phyloP scores from a whole-genome alignment of 2,113 vertebrate species.

The Rhinoptilus africanus region DNA sequence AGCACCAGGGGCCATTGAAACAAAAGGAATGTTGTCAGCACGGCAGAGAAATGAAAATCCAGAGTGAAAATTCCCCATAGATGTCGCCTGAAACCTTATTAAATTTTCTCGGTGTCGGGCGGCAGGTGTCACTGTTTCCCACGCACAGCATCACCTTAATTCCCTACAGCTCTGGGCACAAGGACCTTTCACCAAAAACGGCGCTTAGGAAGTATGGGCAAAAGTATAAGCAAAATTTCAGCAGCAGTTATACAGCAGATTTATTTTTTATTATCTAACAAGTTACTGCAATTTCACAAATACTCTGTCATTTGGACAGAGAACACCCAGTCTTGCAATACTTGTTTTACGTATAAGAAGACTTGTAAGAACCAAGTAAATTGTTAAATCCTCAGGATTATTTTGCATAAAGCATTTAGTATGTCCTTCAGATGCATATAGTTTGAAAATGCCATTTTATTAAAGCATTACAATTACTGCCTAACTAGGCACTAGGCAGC shows the following conservation, averaged over 20 bases:
- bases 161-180: background rate
- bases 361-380: background rate
- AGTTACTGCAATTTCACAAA: background rate
- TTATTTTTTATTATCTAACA: background rate
- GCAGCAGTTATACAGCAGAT: background rate
- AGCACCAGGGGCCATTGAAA: background rate
- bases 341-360: background rate
- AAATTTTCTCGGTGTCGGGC: background rate
- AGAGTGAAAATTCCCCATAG: background rate
- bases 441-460: background rate
- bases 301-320: background rate
- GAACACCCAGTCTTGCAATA: background rate
- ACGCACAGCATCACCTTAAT: background rate
- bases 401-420: background rate
- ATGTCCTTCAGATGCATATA: background rate
- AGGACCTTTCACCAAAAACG: background rate
- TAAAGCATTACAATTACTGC: background rate
- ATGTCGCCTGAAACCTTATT: background rate
- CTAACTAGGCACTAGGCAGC: background rate
- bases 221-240: background rate
- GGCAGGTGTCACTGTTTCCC: slow-evolving; percentile 42
- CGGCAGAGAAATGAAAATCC: background rate
- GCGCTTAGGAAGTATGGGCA: accelerated
- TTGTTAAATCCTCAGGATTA: background rate
- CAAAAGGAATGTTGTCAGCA: background rate